A percentile compares a stretch with the other conserved stretches of the same genome.
Evolutionary conservation across 2,888 invertebrate genomes (phyloP).

Genomic region (Ischnura elegans): DNA sequence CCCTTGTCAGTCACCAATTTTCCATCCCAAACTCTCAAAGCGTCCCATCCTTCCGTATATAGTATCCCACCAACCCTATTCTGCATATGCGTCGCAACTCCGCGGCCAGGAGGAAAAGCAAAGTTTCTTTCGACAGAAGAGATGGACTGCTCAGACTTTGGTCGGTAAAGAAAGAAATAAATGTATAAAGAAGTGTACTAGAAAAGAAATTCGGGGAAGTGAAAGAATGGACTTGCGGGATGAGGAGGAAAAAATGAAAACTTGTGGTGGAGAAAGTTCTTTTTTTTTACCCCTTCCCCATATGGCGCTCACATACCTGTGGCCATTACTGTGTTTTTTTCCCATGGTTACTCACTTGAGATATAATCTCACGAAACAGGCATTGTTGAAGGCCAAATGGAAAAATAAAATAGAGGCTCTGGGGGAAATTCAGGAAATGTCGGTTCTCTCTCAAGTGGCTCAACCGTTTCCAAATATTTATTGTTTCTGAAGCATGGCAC

Average conservation of each 20-base stretch:
- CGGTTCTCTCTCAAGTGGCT: background rate
- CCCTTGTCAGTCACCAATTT: too few relatives aligned
- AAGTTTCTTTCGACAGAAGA: background rate
- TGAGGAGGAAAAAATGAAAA: background rate
- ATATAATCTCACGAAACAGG: background rate
- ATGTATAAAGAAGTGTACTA: too few relatives aligned
- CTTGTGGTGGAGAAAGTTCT: background rate
- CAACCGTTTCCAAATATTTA: background rate
- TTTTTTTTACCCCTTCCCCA: background rate
- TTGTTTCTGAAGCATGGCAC: background rate
- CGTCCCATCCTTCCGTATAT: too few relatives aligned
- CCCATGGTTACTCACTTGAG: background rate
- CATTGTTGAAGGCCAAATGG: background rate
- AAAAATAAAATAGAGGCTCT: background rate
- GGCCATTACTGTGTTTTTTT: background rate
- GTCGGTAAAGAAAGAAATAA: background rate
- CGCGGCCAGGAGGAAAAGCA: background rate
- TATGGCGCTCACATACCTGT: background rate
- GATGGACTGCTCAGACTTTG: background rate
- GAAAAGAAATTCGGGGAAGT: background rate
- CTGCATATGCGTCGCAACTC: background rate
- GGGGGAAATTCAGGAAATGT: background rate
- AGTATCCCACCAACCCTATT: background rate
- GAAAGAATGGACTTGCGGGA: background rate
- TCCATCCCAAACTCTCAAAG: too few relatives aligned